Conservation (phyloP, 2,888 invertebrate species). For the Macropis europaea region DNA sequence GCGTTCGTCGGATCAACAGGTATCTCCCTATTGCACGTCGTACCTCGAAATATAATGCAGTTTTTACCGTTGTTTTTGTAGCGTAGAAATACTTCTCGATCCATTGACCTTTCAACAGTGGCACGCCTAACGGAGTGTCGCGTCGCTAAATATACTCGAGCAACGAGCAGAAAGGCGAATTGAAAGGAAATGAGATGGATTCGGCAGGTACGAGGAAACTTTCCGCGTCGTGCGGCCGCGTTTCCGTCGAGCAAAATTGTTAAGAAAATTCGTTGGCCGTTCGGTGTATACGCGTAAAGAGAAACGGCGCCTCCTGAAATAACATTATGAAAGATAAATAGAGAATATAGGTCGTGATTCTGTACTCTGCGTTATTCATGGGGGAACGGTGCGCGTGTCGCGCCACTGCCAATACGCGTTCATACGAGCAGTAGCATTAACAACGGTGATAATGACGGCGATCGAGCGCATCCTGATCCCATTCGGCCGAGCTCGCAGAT, state of each 20-base stretch:
- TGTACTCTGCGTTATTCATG: conserved; percentile 33
- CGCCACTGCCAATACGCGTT: conserved; percentile 4
- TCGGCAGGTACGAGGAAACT: no score
- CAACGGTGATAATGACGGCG: conserved; percentile 8
- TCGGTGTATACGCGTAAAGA: not conserved
- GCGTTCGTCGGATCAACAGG: no score
- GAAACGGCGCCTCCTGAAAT: conserved; percentile 24
- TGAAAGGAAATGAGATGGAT: conserved; percentile 21
- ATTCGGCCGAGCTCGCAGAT: conserved; percentile 9
- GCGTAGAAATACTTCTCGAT: not conserved
- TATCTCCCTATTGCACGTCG: no score
- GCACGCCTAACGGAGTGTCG: conserved; percentile 48
- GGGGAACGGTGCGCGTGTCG: not conserved
- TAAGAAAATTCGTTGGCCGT: not conserved
- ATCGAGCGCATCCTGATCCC: conserved; percentile 17
- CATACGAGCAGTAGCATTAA: conserved; percentile 6
- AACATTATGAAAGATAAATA: conserved; percentile 21
- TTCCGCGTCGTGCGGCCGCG: no score
- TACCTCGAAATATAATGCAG: not conserved
- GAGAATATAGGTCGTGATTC: conserved; percentile 34
- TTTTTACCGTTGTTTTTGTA: not conserved
- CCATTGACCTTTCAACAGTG: conserved; percentile 56
- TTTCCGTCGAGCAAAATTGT: not conserved
- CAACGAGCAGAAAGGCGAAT: conserved; percentile 29
- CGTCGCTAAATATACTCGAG: conserved; percentile 52